Conservation (phyloP, 2,888 invertebrate species). For the Apamea monoglypha region DNA sequence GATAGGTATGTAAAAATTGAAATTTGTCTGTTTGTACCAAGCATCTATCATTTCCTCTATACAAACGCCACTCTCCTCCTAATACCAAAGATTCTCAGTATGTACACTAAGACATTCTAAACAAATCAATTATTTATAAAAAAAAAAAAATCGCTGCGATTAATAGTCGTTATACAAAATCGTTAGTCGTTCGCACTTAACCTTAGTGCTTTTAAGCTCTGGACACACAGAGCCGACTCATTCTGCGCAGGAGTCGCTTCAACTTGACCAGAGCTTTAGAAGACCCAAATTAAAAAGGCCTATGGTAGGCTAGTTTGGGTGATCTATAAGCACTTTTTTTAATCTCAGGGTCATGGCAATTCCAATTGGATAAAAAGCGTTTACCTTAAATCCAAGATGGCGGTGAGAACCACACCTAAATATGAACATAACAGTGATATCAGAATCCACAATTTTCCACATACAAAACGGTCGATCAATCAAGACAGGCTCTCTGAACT, state of each 20-base stretch:
- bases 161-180: constrained; percentile 51
- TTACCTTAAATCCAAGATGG: constrained; percentile 19
- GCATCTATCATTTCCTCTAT: constrained; percentile 12
- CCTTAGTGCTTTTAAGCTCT: constrained; percentile 1
- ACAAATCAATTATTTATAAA: constrained; percentile 33
- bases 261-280: background rate
- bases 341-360: constrained; percentile 45
- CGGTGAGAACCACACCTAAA: constrained; percentile 15
- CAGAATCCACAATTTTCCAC: constrained; percentile 1
- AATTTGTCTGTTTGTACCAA: background rate
- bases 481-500: background rate
- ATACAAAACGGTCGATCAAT: background rate
- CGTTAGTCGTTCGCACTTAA: constrained; percentile 48
- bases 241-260: background rate
- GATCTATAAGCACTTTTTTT: constrained; percentile 6
- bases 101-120: constrained; percentile 43
- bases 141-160: constrained; percentile 51
- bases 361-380: constrained; percentile 6
- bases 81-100: constrained; percentile 36
- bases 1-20: too few relatives aligned
- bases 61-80: constrained; percentile 32
- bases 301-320: background rate
- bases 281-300: background rate
- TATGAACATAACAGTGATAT: constrained; percentile 32
- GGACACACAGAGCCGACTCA: background rate